phyloP scores from a whole-genome alignment of 35 echinoderm and acorn worm genomes.

The Lytechinus variegatus region DNA sequence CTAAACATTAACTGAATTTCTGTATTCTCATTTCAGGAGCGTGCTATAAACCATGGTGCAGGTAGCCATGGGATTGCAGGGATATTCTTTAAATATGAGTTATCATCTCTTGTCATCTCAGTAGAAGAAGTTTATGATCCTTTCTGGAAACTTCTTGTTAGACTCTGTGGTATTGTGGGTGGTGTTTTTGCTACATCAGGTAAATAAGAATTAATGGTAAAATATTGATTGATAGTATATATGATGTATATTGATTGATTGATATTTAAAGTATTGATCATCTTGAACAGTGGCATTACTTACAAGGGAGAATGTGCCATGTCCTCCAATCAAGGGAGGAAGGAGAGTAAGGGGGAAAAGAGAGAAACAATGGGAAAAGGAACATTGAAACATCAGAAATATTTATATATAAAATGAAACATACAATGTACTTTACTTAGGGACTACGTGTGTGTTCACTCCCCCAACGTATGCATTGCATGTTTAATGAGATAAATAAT shows the following conservation, averaged over 20 bases:
- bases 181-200: slow-evolving; percentile 96
- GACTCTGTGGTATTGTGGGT: slow-evolving; percentile 91
- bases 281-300: background rate
- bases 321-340: too few species aligned
- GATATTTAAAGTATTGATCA: background rate
- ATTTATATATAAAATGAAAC: background rate
- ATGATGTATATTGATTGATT: too few species aligned
- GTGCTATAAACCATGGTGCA: slow-evolving; percentile 68
- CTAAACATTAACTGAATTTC: background rate
- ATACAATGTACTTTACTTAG: background rate
- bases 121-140: slow-evolving; percentile 90
- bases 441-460: background rate
- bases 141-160: slow-evolving; percentile 82
- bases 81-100: slow-evolving; percentile 94
- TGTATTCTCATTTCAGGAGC: slow-evolving; percentile 55
- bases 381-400: background rate
- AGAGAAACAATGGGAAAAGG: background rate
- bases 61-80: slow-evolving; percentile 90
- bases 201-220: slow-evolving; percentile 15
- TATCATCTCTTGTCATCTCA: slow-evolving; percentile 82
- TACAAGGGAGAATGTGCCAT: background rate
- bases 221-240: background rate
- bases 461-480: too few species aligned
- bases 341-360: too few species aligned
- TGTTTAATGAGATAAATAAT: too few species aligned